Base-by-base conservation (phyloP, 2,113 vertebrate genomes). In the Nycticorax nycticorax region DNA sequence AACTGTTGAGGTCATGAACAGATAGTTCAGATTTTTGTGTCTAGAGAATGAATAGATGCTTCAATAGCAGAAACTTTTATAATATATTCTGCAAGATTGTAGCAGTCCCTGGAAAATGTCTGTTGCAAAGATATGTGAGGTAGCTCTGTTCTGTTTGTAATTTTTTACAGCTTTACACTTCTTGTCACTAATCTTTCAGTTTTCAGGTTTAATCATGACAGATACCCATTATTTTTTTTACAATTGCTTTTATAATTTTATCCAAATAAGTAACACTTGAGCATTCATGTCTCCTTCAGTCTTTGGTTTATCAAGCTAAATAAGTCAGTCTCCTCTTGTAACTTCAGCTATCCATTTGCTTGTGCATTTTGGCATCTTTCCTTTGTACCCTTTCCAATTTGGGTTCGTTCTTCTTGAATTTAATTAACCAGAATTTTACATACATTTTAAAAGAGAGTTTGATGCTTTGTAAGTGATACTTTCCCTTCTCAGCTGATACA, bases 311-410 rank as follows among this genome's bases (percentile, higher is more conserved):
- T 57, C 50, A 24, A 53, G 11, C 30, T 45, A 19, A 79, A 17
- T 19, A 74, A 59, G 24, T 52, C 23, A 18, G 18, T 68, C 21
- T 75, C 4, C 23, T 92, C 33, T 92, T 79, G 12, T 59, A 39
- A 41, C n/a, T 43, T 71, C 6, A 62, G 12, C 20, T 50, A 3
- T 64, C 10, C 6, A 7, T 62, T 69, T 57, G 0, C 0, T 5
- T 66, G 14, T 60, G 35, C 7, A 2, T 47, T 76, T 57, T 45
- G 27, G 23, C 4, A 1, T 53, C 55, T 62, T 73, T 39, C 24
- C 10, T 88, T 72, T 53, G 6, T 78, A 8, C 6, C 6, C 22
- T 37, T 53, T 75, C 53, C 14, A 43, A 0, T 43, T 63, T 37
- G 28, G 2, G 5, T 39, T 93, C 4, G 8, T 84, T 6, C 4